Percentiles rank a stretch among this genome's conserved stretches.
Conservation (phyloP, 1,140 invertebrate species). For the Dendroctonus valens region DNA sequence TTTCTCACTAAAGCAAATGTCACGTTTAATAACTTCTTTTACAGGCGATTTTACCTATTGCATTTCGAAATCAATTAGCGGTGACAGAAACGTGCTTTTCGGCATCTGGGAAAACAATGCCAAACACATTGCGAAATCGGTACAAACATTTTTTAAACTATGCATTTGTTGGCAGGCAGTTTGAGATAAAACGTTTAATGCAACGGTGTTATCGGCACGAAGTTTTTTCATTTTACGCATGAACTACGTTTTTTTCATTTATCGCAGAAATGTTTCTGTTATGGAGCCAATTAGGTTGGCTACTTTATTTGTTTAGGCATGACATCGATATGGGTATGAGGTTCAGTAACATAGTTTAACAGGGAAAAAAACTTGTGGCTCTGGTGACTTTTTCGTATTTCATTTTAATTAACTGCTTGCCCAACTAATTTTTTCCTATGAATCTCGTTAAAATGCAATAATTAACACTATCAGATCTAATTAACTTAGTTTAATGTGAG, state of each 20-base stretch:
- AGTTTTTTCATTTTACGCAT: slow-evolving; percentile 17
- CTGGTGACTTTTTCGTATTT: slow-evolving; percentile 5
- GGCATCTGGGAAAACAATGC: not conserved
- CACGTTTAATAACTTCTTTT: slow-evolving; percentile 7
- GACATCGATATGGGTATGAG: not conserved
- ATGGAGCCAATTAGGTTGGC: slow-evolving; percentile 14
- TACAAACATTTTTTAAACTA: slow-evolving; percentile 6
- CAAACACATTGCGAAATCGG: slow-evolving; percentile 2
- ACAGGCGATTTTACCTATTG: not conserved
- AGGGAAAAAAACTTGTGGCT: not conserved
- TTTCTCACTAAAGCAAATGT: not conserved
- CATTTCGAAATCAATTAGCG: slow-evolving; percentile 4
- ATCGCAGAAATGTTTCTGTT: slow-evolving; percentile 20
- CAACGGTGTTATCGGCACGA: slow-evolving; percentile 19
- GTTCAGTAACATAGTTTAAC: slow-evolving; percentile 1
- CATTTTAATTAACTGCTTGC: not conserved
- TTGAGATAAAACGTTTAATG: slow-evolving; percentile 9
- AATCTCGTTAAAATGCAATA: not conserved
- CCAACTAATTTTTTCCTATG: not conserved
- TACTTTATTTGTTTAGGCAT: not conserved
- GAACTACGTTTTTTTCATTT: slow-evolving; percentile 18
- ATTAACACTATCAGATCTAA: too few relatives aligned
- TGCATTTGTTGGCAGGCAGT: not conserved
- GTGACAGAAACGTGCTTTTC: slow-evolving; percentile 3
- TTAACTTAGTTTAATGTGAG: too few relatives aligned